Conservation (phyloP, 1,140 invertebrate species). For the Solenopsis invicta region DNA sequence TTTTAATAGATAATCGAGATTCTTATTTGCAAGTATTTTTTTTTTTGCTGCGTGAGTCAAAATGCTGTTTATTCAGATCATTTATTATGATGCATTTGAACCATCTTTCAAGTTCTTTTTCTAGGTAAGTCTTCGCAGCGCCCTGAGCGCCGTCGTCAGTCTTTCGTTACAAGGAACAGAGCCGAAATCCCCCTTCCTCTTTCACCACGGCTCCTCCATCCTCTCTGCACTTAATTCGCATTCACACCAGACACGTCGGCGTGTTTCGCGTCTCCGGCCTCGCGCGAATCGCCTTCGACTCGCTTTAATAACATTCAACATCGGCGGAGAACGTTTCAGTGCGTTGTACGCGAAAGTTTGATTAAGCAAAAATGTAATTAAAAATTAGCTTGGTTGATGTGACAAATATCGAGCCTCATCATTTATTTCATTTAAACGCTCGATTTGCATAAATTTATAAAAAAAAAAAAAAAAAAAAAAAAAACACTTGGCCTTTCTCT, state of each 20-base stretch:
- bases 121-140: neutral
- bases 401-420: neutral
- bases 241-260: conserved; percentile 57
- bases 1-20: neutral
- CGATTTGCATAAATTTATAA: neutral
- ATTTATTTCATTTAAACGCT: neutral
- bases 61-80: neutral
- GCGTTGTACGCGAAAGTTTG: neutral
- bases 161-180: conserved; percentile 48
- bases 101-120: neutral
- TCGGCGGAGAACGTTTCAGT: neutral
- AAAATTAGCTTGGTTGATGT: neutral
- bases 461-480: neutral
- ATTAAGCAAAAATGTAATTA: neutral
- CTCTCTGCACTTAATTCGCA: conserved; percentile 49
- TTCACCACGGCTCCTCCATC: neutral
- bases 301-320: conserved; percentile 52
- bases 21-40: neutral
- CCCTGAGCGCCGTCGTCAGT: conserved; percentile 4
- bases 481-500: no score
- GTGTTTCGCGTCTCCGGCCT: conserved; percentile 50
- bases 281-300: conserved; percentile 55
- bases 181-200: conserved; percentile 37
- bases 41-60: neutral
- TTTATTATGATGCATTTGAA: conserved; percentile 16